Base-by-base conservation (phyloP, 2,888 invertebrate genomes). In the Campoplex nolae region DNA sequence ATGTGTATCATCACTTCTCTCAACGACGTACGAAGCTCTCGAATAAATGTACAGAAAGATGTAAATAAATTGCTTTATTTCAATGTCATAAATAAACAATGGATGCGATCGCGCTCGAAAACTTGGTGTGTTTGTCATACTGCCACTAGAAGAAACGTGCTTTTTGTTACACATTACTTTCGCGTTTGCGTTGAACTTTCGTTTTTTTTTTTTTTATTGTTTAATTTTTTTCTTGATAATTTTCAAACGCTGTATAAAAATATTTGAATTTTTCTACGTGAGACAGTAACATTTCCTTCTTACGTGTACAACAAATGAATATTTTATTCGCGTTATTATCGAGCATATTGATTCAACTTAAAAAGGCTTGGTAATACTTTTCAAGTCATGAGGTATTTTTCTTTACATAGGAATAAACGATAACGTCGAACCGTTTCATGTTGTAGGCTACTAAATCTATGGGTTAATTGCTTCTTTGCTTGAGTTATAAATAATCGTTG, bases 51-150 rank as follows among this genome's bases (percentile, higher is more conserved):
- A 90, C 83, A 87, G 84, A 85, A 67, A 85, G 87, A 76, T 90
- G 88, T 90, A 90, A 89, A 90, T 89, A 90, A 90, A 90, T 88
- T 76, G 81, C 89, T 90, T 89, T 89, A 89, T 90, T 89, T 88
- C 77, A 90, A 90, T 84, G 81, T 86, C 87, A 85, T 83, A 87
- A 86, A 86, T 79, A 86, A 86, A 76, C 65, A 23, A 74, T 76
- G 62, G 23, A 23, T 79, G 65, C 78, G 62, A 56, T 65, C 54
- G 84, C 67, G 84, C 71, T 80, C 38, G 68, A 51, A 70, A 79
- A 32, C 58, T 56, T 75, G 32, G n/a, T 45, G 42, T 42, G n/a
- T 71, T 42, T 13, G 48, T 56, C n/a, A 67, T 45, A 58, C 42
- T 23, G 70, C n/a, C 28, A 65, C n/a, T 42, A 62, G 28, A 62